Base-by-base conservation (phyloP, 64 coral and sea anemone species). In the Dendrophyllia cribrosa region DNA sequence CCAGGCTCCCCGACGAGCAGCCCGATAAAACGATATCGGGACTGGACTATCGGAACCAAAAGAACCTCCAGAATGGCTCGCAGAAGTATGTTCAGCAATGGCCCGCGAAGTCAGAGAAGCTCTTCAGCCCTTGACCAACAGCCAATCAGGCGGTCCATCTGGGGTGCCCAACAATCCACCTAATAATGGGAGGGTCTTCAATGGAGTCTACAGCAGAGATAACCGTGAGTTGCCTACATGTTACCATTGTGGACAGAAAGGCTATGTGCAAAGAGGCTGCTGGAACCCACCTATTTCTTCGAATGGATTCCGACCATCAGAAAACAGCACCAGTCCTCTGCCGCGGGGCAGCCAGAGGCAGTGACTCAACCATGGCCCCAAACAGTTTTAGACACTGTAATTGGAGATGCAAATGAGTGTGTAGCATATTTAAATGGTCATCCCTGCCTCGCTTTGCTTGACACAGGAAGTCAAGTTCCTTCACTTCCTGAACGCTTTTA, bases 351-450 rank as follows among this genome's bases (percentile, higher is more conserved):
- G 56, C 34, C 92, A 51, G 77, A 88, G 85, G 86, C 82, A 66
- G 82, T 86, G 19, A 86, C 61, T 50, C 59, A 68, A 61, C 16
- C 82, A 19, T 25, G 58, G 51, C 43, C 20, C 79, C 83, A 70
- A 59, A 66, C 67, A 74, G 78, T 70, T 11, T 70, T 86, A 47
- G 70, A 94, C 7, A 13, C 47, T 58, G 52, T 94, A 20, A 69
- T 92, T 43, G 91, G 91, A 25, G 75, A 66, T 9, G 87, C 87
- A 23, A 95, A 95, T 78, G 87, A 95, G 70, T 95, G 87, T 66
- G 69, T 85, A 21, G 72, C 87, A 6, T 83, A 85, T 69, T 47
- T 86, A n/a, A 63, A 95, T 62, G 87, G 67, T n/a, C 66, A 47
- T 25, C 6, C 93, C 68, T 84, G 87, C 49, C 55, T 89, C 5